Evolutionary conservation across 2,113 vertebrate genomes (phyloP).

Genomic region (Oreochromis niloticus): DNA sequence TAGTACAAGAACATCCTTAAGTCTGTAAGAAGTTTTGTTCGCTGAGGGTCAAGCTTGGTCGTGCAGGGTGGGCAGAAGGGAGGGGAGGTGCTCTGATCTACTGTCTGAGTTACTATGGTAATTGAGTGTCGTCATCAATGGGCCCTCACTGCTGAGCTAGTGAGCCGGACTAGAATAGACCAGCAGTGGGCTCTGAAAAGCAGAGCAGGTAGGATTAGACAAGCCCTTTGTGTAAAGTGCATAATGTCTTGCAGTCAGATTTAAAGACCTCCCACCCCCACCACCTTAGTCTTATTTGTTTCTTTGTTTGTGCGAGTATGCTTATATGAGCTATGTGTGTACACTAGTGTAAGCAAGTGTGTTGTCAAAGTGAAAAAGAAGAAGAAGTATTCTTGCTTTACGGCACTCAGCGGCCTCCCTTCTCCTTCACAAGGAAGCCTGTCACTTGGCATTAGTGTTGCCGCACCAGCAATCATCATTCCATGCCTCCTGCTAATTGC

Average conservation of each 20-base stretch:
- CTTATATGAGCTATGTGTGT: conserved; percentile 7
- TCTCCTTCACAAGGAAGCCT: conserved; percentile 82
- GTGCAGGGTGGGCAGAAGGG: not conserved
- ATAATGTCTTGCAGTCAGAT: conserved; percentile 96
- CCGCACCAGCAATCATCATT: conserved; percentile 97
- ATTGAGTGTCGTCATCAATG: conserved; percentile 91
- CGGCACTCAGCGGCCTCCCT: conserved; percentile 74
- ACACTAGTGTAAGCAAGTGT: conserved; percentile 39
- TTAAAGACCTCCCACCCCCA: conserved; percentile 83
- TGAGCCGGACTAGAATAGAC: conserved; percentile 87
- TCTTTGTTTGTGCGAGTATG: not conserved
- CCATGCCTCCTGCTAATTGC: conserved; percentile 99
- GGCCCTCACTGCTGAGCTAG: conserved; percentile 85
- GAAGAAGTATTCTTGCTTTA: conserved; percentile 54
- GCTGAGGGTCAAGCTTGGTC: conserved; percentile 72
- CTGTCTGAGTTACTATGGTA: conserved; percentile 97
- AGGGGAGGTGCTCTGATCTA: conserved; percentile 56
- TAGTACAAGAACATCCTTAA: not conserved
- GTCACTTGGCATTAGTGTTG: conserved; percentile 97
- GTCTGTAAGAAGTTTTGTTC: conserved; percentile 69
- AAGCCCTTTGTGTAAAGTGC: conserved; percentile 91
- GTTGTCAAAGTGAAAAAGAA: conserved; percentile 28
- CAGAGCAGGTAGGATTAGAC: conserved; percentile 97
- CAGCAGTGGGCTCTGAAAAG: conserved; percentile 90
- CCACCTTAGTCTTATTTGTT: conserved; percentile 9